These are phyloP conservation scores for Tenualosa thibaudeaui DNA, from an alignment of 2,797 vertebrate species.

Conservation along the genomic window DNA sequence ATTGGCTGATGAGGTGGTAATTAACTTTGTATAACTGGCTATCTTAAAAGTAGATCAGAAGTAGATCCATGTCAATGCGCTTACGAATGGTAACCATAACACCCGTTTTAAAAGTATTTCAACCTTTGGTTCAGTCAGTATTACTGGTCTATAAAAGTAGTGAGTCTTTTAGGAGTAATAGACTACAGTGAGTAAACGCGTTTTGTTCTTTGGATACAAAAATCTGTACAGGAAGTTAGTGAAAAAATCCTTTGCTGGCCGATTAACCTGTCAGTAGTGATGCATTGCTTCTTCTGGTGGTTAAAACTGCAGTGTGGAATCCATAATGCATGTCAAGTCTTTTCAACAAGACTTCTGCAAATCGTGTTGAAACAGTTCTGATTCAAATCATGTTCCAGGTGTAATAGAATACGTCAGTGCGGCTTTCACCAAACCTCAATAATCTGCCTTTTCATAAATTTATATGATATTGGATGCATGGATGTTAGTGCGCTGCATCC, in stretches of 20 bases:
- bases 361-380: neutral
- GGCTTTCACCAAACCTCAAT: neutral
- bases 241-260: neutral
- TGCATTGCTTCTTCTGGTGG: neutral
- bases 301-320: neutral
- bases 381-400: neutral
- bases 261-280: neutral
- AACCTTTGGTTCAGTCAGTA: too few relatives aligned
- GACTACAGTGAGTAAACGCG: neutral
- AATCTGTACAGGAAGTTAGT: neutral
- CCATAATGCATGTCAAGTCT: neutral
- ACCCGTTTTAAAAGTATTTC: too few relatives aligned
- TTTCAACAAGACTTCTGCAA: neutral
- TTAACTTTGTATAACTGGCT: too few relatives aligned
- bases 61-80: too few relatives aligned
- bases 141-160: neutral
- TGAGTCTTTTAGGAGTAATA: neutral
- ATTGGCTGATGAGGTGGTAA: too few relatives aligned
- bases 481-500: neutral
- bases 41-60: too few relatives aligned
- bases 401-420: neutral
- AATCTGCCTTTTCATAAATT: neutral
- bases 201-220: neutral
- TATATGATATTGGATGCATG: neutral
- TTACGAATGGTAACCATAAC: too few relatives aligned